Base-by-base conservation (phyloP, 53 echinoderm and acorn worm genomes). In the Arbacia lixula region DNA sequence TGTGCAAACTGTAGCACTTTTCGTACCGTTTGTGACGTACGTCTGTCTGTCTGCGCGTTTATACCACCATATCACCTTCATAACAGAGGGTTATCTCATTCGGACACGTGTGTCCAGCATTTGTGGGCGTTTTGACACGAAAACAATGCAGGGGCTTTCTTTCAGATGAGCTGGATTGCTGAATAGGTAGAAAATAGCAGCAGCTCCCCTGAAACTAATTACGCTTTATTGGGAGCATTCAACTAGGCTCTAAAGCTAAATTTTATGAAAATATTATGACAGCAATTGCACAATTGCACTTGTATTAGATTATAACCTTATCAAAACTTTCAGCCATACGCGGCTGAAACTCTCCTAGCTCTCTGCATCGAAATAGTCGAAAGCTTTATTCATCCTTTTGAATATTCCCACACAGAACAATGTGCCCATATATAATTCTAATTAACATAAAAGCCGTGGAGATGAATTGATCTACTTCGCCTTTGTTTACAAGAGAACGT, bases 181-280 rank as follows among this genome's bases (percentile, higher is more conserved):
- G n/a, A n/a, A n/a, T n/a, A n/a, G n/a, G n/a, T n/a, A n/a, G n/a
- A n/a, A n/a, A n/a, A n/a, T n/a, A n/a, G n/a, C n/a, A n/a, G n/a
- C n/a, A n/a, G n/a, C n/a, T n/a, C n/a, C n/a, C n/a, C n/a, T n/a
- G 43, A 69, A 69, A 69, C 69, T 69, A 69, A 69, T 69, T 69
- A 69, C 69, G 43, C 16, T 28, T 42, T 40, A 69, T 69, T 69
- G 69, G 26, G 14, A 27, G 40, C 28, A 69, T 69, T 69, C 69
- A 69, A 38, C 22, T 40, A 69, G n/a, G 69, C 40, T 69, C 27
- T 69, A 69, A 41, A 42, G 25, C 69, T 43, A 69, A 69, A 69
- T 43, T 69, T 41, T 69, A 69, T 69, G 42, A 35, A 69, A 69
- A 69, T 69, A 69, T 69, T 69, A 25, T 69, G 69, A 69, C 27